A percentile compares a stretch with the other conserved stretches of the same genome.
Evolutionary conservation across 1,140 invertebrate species (phyloP).

Genomic region (Wiebesia pumilae): DNA sequence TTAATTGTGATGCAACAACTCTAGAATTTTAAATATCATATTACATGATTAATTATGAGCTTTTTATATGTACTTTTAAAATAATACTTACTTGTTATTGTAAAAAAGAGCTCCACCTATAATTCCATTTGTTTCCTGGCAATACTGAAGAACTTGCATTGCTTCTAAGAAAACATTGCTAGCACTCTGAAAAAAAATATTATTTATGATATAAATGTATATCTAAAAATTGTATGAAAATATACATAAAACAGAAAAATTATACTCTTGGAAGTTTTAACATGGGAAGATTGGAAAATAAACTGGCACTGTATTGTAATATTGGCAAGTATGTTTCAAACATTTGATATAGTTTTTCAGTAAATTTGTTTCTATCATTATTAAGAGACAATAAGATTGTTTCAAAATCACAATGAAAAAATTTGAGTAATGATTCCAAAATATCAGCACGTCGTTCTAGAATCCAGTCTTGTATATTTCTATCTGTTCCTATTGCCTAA

Average conservation of each 20-base stretch:
- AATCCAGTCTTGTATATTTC: conserved; percentile 87
- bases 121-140: conserved; percentile 82
- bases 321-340: conserved; percentile 90
- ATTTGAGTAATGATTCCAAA: conserved; percentile 82
- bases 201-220: background rate
- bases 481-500: conserved; percentile 89
- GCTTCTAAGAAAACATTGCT: conserved; percentile 87
- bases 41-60: conserved; percentile 23
- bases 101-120: conserved; percentile 86
- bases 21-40: conserved; percentile 73
- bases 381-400: conserved; percentile 78
- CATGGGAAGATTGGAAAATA: conserved; percentile 86
- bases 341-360: conserved; percentile 86
- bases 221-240: background rate
- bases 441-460: conserved; percentile 83
- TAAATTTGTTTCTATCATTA: conserved; percentile 79
- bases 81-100: conserved; percentile 83
- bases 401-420: conserved; percentile 87
- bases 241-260: conserved; percentile 23
- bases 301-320: conserved; percentile 84
- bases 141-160: conserved; percentile 86
- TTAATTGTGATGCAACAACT: conserved; percentile 86
- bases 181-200: conserved; percentile 78
- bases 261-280: conserved; percentile 85
- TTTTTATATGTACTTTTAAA: conserved; percentile 27